Evolutionary conservation across 2,888 invertebrate species (phyloP).

Genomic region (Rutpela maculata): DNA sequence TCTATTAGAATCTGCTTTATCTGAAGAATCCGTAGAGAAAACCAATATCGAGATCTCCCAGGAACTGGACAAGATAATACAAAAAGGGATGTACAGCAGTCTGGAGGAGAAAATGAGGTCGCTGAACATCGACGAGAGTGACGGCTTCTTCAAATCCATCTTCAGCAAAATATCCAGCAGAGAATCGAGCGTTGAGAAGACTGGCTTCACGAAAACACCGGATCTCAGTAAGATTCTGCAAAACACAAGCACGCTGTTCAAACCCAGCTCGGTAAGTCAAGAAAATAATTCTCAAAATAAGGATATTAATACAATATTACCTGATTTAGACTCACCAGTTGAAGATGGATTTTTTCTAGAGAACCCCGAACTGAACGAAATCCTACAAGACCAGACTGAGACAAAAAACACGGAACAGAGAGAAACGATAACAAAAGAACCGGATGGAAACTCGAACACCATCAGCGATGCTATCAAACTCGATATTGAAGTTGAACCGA

Average conservation of each 20-base stretch:
- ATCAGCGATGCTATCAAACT: background rate
- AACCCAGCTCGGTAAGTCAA: constrained; percentile 63
- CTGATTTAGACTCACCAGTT: constrained; percentile 58
- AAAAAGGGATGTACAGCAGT: constrained; percentile 70
- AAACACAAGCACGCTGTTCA: constrained; percentile 53
- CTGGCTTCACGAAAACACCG: constrained; percentile 61
- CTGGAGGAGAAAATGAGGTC: constrained; percentile 71
- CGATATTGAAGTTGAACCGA: constrained; percentile 44
- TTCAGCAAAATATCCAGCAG: constrained; percentile 58
- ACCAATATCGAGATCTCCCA: constrained; percentile 71
- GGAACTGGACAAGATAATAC: constrained; percentile 72
- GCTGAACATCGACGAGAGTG: constrained; percentile 65
- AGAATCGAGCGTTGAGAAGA: constrained; percentile 58
- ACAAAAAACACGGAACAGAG: constrained; percentile 35
- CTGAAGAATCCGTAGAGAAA: constrained; percentile 63
- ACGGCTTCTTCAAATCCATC: constrained; percentile 69
- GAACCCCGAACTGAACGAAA: constrained; percentile 47
- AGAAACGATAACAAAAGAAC: constrained; percentile 39
- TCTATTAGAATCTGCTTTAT: constrained; percentile 62
- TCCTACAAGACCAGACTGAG: constrained; percentile 36
- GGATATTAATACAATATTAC: constrained; percentile 58
- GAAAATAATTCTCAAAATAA: constrained; percentile 54
- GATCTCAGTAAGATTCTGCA: constrained; percentile 65
- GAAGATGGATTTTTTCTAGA: constrained; percentile 65
- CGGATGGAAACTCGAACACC: constrained; percentile 5